Evolutionary conservation across 2,797 vertebrate species (phyloP), one percentile per base, ranked within the genome.

Genomic region (Diceros bicornis): DNA sequence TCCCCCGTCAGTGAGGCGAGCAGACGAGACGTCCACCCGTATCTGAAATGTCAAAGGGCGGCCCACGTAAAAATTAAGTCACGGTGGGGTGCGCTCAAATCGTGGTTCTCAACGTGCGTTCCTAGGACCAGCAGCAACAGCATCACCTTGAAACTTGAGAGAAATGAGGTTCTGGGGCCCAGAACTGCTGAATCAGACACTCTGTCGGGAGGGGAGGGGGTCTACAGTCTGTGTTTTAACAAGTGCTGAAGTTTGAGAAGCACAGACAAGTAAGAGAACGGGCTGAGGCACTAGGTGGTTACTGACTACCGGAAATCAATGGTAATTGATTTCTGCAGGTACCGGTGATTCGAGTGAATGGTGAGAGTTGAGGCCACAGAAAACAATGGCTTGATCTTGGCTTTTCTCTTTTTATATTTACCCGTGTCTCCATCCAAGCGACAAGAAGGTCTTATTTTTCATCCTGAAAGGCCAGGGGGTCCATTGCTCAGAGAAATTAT

Each of bases 41-140:
- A 0, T 21, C 6, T 4, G 27, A 50, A 34, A 13, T 1, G 82
- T 4, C 82, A n/a, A 16, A 10, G 64, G 44, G 25, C 4, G 0
- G 0, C 2, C 0, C 0, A 0, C 0, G 9, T 6, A 0, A 9
- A 29, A 6, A 17, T 32, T 1, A 61, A 17, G 74, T 6, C 9
- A 0, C 1, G 0, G 34, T 29, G 6, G 0, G 0, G 1, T 11
- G 3, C 1, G 7, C 32, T 7, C 1, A 0, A 1, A 34, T 71
- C 7, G 0, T 0, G 69, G 18, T 2, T 11, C 59, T 27, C 23
- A 44, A 0, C 3, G 20, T 1, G 57, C 17, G 32, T 11, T 47
- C 37, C 6, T 16, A 0, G 1, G 81, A 16, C 3, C 2, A 1
- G 62, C 37, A 14, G 23, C 14, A 0, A 17, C 3, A 20, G 25